Conservation (phyloP, 1,140 invertebrate genomes). For the Zaprionus nigranus region DNA sequence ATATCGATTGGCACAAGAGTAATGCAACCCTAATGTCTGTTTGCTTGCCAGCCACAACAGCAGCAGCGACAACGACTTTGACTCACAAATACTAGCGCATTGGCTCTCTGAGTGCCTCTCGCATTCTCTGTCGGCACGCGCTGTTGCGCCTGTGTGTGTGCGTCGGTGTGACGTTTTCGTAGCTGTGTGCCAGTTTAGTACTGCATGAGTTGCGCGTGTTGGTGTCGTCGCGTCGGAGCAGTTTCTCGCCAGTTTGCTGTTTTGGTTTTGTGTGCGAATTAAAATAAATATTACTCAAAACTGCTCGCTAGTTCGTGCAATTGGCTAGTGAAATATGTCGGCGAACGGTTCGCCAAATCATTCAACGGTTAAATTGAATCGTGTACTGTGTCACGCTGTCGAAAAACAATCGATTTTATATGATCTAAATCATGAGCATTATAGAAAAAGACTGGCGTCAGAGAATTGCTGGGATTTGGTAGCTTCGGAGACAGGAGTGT, state of each 20-base stretch:
- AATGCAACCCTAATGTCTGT: conserved; percentile 53
- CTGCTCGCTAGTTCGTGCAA: conserved; percentile 31
- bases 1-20: conserved; percentile 2
- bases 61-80: background rate
- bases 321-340: conserved; percentile 29
- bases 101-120: conserved; percentile 41
- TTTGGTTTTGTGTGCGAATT: conserved; percentile 29
- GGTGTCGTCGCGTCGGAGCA: conserved; percentile 29
- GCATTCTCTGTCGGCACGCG: conserved; percentile 26
- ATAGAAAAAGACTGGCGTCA: conserved; percentile 62
- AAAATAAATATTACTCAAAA: conserved; percentile 28
- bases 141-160: conserved; percentile 29
- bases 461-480: conserved; percentile 72
- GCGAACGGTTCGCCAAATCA: conserved; percentile 8
- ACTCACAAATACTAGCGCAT: conserved; percentile 17
- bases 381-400: conserved; percentile 52
- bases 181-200: conserved; percentile 44
- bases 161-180: conserved; percentile 37
- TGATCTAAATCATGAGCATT: conserved; percentile 55
- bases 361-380: conserved; percentile 30
- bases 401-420: conserved; percentile 57
- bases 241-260: conserved; percentile 46
- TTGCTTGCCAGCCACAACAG: conserved; percentile 10
- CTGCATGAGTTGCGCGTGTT: conserved; percentile 57
- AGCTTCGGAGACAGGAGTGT: conserved; percentile 58